Percentiles rank a stretch among this genome's conserved stretches.
Conservation (phyloP, 2,888 invertebrate species). For the Philhelius pedissequus region DNA sequence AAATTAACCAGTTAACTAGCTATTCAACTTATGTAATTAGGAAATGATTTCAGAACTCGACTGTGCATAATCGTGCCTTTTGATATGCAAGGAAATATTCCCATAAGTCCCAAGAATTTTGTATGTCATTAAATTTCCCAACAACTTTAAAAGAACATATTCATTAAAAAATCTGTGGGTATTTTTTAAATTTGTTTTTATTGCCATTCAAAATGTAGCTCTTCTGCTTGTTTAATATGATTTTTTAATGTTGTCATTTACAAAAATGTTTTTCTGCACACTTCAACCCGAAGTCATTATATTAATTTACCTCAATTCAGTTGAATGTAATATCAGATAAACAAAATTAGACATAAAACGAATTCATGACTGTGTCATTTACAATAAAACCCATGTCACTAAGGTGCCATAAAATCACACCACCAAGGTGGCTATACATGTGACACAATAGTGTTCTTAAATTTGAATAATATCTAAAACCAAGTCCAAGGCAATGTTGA, state of each 20-base stretch:
- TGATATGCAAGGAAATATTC: too few species aligned
- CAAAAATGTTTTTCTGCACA: not conserved
- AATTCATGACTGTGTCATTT: slow-evolving; percentile 34
- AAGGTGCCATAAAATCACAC: slow-evolving; percentile 36
- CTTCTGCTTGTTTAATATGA: not conserved
- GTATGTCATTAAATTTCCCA: not conserved
- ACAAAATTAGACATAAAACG: slow-evolving; percentile 32
- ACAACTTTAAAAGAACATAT: too few species aligned
- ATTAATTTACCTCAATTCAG: not conserved
- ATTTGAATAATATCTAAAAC: slow-evolving; percentile 6
- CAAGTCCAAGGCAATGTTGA: not conserved
- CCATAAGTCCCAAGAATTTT: not conserved
- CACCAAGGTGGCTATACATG: not conserved
- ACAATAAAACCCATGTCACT: slow-evolving; percentile 34
- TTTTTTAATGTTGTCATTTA: not conserved
- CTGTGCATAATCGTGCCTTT: too few species aligned
- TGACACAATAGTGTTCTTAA: not conserved
- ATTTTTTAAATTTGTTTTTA: not conserved
- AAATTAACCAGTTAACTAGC: too few species aligned
- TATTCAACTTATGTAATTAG: too few species aligned
- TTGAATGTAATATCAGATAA: slow-evolving; percentile 1
- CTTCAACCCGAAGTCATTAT: not conserved
- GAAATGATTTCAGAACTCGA: too few species aligned
- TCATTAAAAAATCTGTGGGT: not conserved
- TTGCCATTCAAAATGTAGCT: not conserved